Conservation (phyloP, 2,888 invertebrate genomes). For the Patella depressa region DNA sequence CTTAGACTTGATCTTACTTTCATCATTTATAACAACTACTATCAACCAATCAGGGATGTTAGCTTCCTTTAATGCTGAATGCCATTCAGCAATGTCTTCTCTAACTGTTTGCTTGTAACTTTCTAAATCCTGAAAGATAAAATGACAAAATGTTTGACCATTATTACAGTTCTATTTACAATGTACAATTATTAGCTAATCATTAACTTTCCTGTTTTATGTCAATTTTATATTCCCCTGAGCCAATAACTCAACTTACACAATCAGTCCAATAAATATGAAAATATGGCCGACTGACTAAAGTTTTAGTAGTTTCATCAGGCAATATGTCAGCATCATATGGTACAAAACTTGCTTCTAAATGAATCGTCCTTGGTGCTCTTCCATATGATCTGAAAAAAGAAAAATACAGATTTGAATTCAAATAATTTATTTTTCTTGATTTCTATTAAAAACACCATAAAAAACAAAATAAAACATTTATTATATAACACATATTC, state of each 20-base stretch:
- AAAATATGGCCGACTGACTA: constrained; percentile 90
- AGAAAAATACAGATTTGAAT: too few species aligned
- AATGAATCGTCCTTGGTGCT: constrained; percentile 83
- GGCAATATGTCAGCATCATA: constrained; percentile 83
- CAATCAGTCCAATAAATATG: constrained; percentile 97
- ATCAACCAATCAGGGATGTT: constrained; percentile 93
- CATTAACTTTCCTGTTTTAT: too few species aligned
- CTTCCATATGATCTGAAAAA: constrained; percentile 81
- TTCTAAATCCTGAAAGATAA: constrained; percentile 85
- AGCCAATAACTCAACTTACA: constrained; percentile 75
- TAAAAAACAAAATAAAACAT: too few species aligned
- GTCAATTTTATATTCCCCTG: too few species aligned
- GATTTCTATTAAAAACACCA: too few species aligned
- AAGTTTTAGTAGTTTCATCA: constrained; percentile 79
- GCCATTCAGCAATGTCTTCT: constrained; percentile 92
- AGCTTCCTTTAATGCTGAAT: constrained; percentile 82
- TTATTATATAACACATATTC: too few species aligned
- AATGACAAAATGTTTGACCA: neutral
- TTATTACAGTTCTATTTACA: too few species aligned
- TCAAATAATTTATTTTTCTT: too few species aligned
- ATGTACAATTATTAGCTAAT: too few species aligned
- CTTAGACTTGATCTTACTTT: constrained; percentile 88
- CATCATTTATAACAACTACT: constrained; percentile 91
- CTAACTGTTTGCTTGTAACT: constrained; percentile 88
- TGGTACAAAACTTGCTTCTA: constrained; percentile 86